Percentiles rank a stretch among this genome's conserved stretches.
These are phyloP conservation scores for Eulithis prunata DNA, from an alignment of 2,888 invertebrate genomes.

Conservation along the genomic window DNA sequence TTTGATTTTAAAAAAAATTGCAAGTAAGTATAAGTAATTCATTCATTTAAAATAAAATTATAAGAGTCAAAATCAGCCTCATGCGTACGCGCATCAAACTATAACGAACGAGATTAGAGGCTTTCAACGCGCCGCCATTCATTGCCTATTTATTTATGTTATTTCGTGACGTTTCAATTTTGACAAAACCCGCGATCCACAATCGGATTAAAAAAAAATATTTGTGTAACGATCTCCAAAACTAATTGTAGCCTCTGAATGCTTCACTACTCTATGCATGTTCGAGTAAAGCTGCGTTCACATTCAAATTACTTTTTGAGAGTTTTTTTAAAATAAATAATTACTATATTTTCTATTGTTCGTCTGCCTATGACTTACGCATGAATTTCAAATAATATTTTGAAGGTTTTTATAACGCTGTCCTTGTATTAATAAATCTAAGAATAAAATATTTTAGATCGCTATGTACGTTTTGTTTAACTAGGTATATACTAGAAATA, in stretches of 20 bases:
- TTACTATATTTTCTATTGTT: too few species aligned
- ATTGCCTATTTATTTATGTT: conserved; percentile 55
- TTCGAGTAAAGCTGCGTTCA: conserved; percentile 27
- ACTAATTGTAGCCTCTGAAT: conserved; percentile 47
- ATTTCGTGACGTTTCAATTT: conserved; percentile 71
- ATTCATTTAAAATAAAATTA: too few species aligned
- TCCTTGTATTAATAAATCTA: too few species aligned
- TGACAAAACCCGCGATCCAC: conserved; percentile 57
- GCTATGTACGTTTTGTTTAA: too few species aligned
- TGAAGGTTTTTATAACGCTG: too few species aligned
- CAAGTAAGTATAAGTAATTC: too few species aligned
- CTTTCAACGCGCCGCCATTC: conserved; percentile 67
- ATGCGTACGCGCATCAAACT: conserved; percentile 61
- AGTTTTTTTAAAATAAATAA: too few species aligned
- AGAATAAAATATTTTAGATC: too few species aligned
- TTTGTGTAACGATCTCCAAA: conserved; percentile 54
- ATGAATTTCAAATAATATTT: too few species aligned
- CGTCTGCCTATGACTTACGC: too few species aligned
- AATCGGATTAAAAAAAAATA: conserved; percentile 50
- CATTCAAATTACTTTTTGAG: background rate
- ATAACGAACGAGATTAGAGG: conserved; percentile 73
- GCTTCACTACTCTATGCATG: conserved; percentile 25
- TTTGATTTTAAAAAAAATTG: too few species aligned
- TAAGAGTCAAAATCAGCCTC: conserved; percentile 25
- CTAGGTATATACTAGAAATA: too few species aligned